Conservation (phyloP, 2,113 vertebrate species). For the Zingel zingel region DNA sequence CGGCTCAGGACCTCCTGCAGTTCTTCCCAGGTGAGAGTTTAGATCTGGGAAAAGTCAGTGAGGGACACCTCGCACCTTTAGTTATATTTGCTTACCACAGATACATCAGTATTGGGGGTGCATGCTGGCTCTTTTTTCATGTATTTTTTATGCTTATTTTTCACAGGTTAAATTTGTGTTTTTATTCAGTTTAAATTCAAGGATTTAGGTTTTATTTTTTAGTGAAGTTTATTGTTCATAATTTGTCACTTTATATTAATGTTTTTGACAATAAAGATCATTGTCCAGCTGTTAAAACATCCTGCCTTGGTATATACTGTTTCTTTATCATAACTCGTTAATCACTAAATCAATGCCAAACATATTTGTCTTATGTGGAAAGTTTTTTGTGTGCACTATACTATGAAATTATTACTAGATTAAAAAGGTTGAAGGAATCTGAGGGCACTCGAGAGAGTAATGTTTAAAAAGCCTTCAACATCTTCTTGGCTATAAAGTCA, state of each 20-base stretch:
- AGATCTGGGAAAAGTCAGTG: not conserved
- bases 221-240: not conserved
- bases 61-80: not conserved
- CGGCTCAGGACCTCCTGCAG: slow-evolving; percentile 88
- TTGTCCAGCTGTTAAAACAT: not conserved
- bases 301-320: not conserved
- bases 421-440: too few species aligned
- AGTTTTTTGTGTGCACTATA: not conserved
- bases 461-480: too few species aligned
- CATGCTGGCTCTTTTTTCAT: not conserved
- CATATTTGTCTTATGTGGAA: not conserved
- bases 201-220: too few species aligned
- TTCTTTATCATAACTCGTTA: not conserved
- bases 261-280: not conserved
- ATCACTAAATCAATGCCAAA: not conserved
- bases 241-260: not conserved
- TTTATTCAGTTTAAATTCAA: not conserved
- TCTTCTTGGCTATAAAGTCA: too few species aligned
- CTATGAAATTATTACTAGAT: too few species aligned
- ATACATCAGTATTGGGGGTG: not conserved
- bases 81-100: not conserved
- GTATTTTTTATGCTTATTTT: not conserved
- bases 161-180: not conserved
- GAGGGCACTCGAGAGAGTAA: too few species aligned
- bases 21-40: slow-evolving; percentile 93